Conservation (phyloP, 53 echinoderm and acorn worm species). For the Holothuria scabra region DNA sequence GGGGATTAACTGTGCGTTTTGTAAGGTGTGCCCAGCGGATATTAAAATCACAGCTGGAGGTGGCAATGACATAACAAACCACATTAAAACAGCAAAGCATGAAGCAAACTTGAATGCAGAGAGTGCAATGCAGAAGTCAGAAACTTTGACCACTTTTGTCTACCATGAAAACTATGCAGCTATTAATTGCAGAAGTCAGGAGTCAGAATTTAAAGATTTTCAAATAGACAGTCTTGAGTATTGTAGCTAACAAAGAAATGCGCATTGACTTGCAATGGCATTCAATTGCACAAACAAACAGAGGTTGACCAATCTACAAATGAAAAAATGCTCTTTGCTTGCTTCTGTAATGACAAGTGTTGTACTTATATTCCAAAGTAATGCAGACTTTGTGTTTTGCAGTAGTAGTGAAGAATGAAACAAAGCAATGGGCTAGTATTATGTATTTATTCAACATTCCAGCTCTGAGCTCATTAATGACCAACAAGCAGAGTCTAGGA, state of each 20-base stretch:
- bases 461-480: slow-evolving; percentile 39
- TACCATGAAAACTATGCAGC: not conserved
- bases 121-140: slow-evolving; percentile 8
- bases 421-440: slow-evolving; percentile 29
- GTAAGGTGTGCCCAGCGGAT: slow-evolving; percentile 2
- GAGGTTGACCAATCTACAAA: too few species aligned
- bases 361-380: slow-evolving; percentile 25
- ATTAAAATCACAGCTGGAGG: not conserved
- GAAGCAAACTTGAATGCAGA: not conserved
- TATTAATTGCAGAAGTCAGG: slow-evolving; percentile 29
- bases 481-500: slow-evolving; percentile 32
- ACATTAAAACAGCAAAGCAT: too few species aligned
- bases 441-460: too few species aligned
- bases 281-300: slow-evolving; percentile 7
- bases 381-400: slow-evolving; percentile 53
- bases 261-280: slow-evolving; percentile 56
- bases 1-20: not conserved
- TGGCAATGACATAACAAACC: not conserved
- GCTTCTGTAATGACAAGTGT: slow-evolving; percentile 24
- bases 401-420: slow-evolving; percentile 36
- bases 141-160: slow-evolving; percentile 33
- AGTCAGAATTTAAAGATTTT: slow-evolving; percentile 52
- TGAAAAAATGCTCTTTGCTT: slow-evolving; percentile 22
- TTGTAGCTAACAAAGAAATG: slow-evolving; percentile 11
- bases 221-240: slow-evolving; percentile 54